Base-by-base conservation (phyloP, 1,140 invertebrate genomes). In the Lycorma delicatula region DNA sequence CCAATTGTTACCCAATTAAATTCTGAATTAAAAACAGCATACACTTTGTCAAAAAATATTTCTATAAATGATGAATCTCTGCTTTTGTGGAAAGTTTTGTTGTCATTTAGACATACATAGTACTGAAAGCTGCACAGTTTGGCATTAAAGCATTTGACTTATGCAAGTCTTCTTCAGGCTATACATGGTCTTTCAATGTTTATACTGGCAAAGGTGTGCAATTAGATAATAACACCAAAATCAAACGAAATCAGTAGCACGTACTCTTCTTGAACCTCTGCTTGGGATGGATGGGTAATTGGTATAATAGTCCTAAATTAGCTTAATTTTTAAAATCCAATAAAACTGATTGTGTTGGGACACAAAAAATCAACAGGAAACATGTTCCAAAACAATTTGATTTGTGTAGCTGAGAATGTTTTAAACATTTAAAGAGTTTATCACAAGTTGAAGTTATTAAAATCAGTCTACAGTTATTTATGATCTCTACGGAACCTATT, bases 141-240 rank as follows among this genome's bases (percentile, higher is more conserved):
- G 58, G 38, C 27, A 55, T 59, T 28, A 59, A 59, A 59, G 16
- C 58, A 1, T 59, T 54, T 44, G 58, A 54, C 7, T 53, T 59
- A 18, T 59, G 57, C 48, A 52, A 59, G 29, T 59, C 51, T 1
- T 55, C 31, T 13, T 46, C 52, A 26, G 58, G 58, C 18, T 59
- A 47, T 51, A 31, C 46, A 23, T 51, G 41, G 27, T 54, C 38
- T 5, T 48, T 59, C 18, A 22, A 55, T 29, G 31, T 55, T 29
- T 59, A 55, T 23, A 34, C 51, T 3, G 52, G 56, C 4, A 31
- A 52, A 31, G 18, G 4, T 16, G 3, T 9, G 7, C 5, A 20
- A 12, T 6, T 52, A 6, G 31, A 22, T 9, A 11, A 31, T 31
- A 4, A 22, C 25, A n/a, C 25, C 23, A n/a, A 49, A 25, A 11